Percentiles rank a stretch among this genome's conserved stretches.
These are phyloP conservation scores for Caenorhabditis auriculariae DNA, from an alignment of 2,888 invertebrate genomes.

Conservation along the genomic window DNA sequence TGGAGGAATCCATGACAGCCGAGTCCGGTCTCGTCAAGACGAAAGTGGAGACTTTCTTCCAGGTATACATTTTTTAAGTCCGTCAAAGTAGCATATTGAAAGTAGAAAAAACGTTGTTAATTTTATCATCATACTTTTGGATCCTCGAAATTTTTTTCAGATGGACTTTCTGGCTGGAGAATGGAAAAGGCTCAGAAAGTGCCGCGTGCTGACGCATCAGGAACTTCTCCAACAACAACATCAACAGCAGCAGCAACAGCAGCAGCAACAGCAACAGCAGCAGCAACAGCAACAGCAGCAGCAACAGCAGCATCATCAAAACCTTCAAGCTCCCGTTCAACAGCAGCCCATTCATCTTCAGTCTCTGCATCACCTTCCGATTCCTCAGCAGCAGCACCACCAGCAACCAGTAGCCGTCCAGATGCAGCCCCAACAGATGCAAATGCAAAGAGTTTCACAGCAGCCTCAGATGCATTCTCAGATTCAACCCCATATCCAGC, in stretches of 20 bases:
- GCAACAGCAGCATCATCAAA: not conserved
- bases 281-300: not conserved
- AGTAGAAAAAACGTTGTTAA: too few species aligned
- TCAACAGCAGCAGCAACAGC: not conserved
- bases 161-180: slow-evolving; percentile 6
- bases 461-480: too few species aligned
- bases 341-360: too few species aligned
- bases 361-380: too few species aligned
- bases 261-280: not conserved
- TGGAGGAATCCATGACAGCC: not conserved
- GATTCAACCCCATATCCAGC: too few species aligned
- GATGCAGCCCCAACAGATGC: too few species aligned
- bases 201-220: too few species aligned
- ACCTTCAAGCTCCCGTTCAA: slow-evolving; percentile 1
- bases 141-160: slow-evolving; percentile 1
- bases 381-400: too few species aligned
- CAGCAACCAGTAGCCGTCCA: too few species aligned
- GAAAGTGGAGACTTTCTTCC: slow-evolving; percentile 4
- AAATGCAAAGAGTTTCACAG: too few species aligned
- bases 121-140: not conserved
- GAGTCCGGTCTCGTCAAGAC: not conserved
- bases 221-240: not conserved
- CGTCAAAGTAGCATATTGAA: not conserved
- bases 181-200: slow-evolving; percentile 1
- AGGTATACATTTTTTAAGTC: not conserved